These are phyloP conservation scores for Drosophila lini DNA, from an alignment of 1,140 invertebrate genomes.

Conservation along the genomic window DNA sequence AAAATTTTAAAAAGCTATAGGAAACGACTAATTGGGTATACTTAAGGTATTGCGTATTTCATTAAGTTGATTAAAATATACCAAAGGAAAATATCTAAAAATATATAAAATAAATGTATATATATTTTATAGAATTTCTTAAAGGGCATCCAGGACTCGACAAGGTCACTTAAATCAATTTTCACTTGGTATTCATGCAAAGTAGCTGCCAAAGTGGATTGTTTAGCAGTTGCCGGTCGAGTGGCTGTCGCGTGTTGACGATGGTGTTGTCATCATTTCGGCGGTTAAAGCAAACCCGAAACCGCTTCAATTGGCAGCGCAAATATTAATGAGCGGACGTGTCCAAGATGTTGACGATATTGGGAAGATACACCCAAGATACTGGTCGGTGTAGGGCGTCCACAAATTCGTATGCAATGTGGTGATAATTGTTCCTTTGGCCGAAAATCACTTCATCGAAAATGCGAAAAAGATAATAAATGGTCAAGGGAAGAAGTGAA, in stretches of 20 bases:
- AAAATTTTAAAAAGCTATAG: not conserved
- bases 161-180: not conserved
- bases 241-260: constrained; percentile 23
- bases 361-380: not conserved
- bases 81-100: too few relatives aligned
- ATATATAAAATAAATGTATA: not conserved
- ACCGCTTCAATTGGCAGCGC: constrained; percentile 67
- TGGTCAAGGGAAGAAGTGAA: constrained; percentile 26
- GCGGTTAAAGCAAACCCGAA: constrained; percentile 26
- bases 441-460: constrained; percentile 53
- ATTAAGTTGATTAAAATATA: too few relatives aligned
- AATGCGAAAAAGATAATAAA: constrained; percentile 33
- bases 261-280: constrained; percentile 48
- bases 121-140: not conserved
- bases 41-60: too few relatives aligned
- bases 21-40: too few relatives aligned
- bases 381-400: constrained; percentile 8
- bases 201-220: constrained; percentile 22
- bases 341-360: constrained; percentile 48
- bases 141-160: constrained; percentile 1
- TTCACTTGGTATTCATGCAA: constrained; percentile 49
- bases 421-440: constrained; percentile 52
- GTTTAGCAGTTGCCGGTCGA: constrained; percentile 23
- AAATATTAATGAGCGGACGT: constrained; percentile 76
- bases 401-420: constrained; percentile 34